Conservation (phyloP, 2,888 invertebrate genomes). For the Drosophila monieri region DNA sequence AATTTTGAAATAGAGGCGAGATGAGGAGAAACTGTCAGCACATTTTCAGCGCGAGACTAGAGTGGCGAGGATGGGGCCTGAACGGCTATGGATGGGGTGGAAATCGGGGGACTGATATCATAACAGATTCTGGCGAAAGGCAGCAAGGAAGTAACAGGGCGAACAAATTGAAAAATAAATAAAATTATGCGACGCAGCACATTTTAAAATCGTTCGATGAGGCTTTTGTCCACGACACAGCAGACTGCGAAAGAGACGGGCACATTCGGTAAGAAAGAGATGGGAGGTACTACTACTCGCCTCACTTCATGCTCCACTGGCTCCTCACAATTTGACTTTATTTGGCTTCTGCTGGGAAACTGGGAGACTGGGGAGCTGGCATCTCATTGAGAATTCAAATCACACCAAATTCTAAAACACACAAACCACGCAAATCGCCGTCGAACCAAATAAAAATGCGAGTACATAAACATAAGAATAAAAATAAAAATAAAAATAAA, state of each 20-base stretch:
- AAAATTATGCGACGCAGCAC: conserved; percentile 73
- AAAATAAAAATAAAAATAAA: conserved; percentile 58
- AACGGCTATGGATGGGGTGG: not conserved
- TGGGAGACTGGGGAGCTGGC: conserved; percentile 25
- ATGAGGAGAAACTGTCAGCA: conserved; percentile 53
- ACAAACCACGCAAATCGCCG: conserved; percentile 67
- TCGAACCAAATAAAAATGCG: conserved; percentile 62
- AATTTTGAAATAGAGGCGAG: conserved; percentile 17
- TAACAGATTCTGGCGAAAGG: conserved; percentile 63
- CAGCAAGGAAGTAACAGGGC: conserved; percentile 37
- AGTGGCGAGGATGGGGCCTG: not conserved
- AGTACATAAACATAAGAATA: conserved; percentile 77
- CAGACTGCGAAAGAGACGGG: not conserved
- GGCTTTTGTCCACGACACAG: not conserved
- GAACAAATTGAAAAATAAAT: conserved; percentile 75
- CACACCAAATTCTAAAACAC: conserved; percentile 76
- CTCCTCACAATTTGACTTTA: conserved; percentile 57
- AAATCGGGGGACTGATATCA: conserved; percentile 44
- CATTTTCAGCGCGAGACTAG: conserved; percentile 18
- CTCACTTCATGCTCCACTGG: conserved; percentile 55
- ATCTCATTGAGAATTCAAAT: conserved; percentile 77
- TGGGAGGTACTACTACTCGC: not conserved
- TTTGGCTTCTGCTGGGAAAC: conserved; percentile 38
- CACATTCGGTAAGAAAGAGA: not conserved
- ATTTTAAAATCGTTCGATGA: conserved; percentile 60